Conservation (phyloP, 2,888 invertebrate species). For the Cosmia pyralina region DNA sequence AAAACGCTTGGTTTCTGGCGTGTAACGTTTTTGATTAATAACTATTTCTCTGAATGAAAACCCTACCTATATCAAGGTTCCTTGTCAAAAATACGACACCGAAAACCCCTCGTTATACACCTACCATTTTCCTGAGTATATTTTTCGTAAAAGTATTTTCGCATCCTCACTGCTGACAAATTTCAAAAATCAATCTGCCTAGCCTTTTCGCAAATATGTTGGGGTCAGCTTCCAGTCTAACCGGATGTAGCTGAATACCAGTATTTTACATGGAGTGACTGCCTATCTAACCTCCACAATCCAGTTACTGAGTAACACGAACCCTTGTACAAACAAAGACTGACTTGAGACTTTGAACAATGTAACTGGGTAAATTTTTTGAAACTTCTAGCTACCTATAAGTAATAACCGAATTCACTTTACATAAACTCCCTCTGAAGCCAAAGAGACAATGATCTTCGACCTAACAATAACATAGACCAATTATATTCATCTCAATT, state of each 20-base stretch:
- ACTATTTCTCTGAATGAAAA: neutral
- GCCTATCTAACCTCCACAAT: too few species aligned
- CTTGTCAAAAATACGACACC: constrained; percentile 1
- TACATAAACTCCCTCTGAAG: neutral
- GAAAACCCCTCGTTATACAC: neutral
- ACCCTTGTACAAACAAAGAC: too few species aligned
- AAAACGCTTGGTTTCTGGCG: neutral
- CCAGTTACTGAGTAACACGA: too few species aligned
- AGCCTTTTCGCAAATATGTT: too few species aligned
- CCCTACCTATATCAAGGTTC: neutral
- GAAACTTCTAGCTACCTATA: neutral
- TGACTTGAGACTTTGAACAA: neutral
- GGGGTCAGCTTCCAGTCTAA: too few species aligned
- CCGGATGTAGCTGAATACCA: too few species aligned
- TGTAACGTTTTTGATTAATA: constrained; percentile 1
- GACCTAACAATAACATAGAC: neutral
- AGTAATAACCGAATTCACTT: neutral
- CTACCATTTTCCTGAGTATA: neutral
- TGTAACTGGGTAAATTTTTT: neutral
- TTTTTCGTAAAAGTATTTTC: neutral
- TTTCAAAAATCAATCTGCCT: too few species aligned
- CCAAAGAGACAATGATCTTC: neutral
- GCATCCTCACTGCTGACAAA: neutral
- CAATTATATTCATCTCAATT: constrained; percentile 1
- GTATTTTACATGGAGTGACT: too few species aligned